Percentiles rank a stretch among this genome's conserved stretches.
phyloP scores from a whole-genome alignment of 2,113 vertebrate species.

The Phrynosoma platyrhinos region DNA sequence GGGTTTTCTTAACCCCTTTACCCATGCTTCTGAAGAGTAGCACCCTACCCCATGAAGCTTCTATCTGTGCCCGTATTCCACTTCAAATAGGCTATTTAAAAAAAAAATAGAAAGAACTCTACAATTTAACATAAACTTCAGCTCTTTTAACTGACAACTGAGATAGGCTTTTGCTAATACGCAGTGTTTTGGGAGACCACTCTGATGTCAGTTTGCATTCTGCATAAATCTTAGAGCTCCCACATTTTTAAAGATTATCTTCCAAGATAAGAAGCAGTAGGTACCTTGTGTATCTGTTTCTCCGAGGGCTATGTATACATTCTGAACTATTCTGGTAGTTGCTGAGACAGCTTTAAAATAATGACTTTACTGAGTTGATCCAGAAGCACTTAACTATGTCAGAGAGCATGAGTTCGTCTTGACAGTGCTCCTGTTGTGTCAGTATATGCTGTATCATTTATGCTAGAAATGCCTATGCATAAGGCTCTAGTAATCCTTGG shows the following conservation, averaged over 20 bases:
- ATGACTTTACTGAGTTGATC: not conserved
- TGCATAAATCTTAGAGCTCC: not conserved
- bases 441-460: not conserved
- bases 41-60: too few relatives aligned
- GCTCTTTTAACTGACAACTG: not conserved
- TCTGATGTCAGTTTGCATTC: not conserved
- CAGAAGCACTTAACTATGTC: not conserved
- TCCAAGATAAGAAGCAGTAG: not conserved
- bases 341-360: conserved; percentile 12
- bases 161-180: not conserved
- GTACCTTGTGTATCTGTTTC: not conserved
- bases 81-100: not conserved
- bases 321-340: not conserved
- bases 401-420: not conserved
- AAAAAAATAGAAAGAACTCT: not conserved
- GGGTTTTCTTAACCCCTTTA: too few relatives aligned
- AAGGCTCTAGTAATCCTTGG: not conserved
- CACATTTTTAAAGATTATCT: not conserved
- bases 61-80: not conserved
- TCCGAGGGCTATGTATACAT: not conserved
- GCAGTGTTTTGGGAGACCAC: not conserved
- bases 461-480: not conserved
- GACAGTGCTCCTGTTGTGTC: not conserved
- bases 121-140: not conserved
- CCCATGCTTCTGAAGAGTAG: not conserved